These are phyloP conservation scores for Cyrtorhinus lividipennis DNA, from an alignment of 1,140 invertebrate species.

Conservation along the genomic window DNA sequence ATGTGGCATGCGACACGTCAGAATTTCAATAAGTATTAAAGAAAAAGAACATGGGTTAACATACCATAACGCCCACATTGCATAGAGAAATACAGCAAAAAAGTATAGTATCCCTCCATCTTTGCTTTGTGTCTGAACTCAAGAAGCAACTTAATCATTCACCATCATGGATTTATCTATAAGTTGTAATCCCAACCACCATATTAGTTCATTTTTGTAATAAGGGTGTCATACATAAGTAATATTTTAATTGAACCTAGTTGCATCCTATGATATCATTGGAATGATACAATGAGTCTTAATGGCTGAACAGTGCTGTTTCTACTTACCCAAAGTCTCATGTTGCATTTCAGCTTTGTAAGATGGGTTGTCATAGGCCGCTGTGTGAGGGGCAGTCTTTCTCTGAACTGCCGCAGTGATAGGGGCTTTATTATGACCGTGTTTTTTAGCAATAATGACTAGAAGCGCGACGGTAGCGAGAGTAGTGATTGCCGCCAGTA, in stretches of 20 bases:
- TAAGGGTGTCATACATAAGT: neutral
- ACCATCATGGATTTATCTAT: constrained; percentile 2
- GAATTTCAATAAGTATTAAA: neutral
- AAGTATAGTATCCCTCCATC: neutral
- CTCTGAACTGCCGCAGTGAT: constrained; percentile 39
- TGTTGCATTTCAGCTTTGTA: constrained; percentile 86
- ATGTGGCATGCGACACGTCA: neutral
- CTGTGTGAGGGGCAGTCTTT: constrained; percentile 35
- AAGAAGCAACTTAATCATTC: neutral
- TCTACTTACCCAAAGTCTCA: constrained; percentile 82
- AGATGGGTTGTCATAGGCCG: constrained; percentile 83
- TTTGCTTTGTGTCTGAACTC: neutral
- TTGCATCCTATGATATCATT: neutral
- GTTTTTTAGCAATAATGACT: constrained; percentile 59
- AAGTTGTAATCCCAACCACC: neutral
- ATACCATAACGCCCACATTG: neutral
- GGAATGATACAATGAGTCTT: neutral
- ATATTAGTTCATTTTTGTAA: neutral
- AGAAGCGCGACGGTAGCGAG: constrained; percentile 62
- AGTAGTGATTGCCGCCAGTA: constrained; percentile 68
- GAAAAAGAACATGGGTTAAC: neutral
- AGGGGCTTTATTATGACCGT: constrained; percentile 44
- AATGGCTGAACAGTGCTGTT: too few species aligned
- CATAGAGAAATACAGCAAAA: neutral
- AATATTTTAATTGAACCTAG: neutral